phyloP scores from a whole-genome alignment of 2,113 vertebrate genomes.

The Amazona vittata region DNA sequence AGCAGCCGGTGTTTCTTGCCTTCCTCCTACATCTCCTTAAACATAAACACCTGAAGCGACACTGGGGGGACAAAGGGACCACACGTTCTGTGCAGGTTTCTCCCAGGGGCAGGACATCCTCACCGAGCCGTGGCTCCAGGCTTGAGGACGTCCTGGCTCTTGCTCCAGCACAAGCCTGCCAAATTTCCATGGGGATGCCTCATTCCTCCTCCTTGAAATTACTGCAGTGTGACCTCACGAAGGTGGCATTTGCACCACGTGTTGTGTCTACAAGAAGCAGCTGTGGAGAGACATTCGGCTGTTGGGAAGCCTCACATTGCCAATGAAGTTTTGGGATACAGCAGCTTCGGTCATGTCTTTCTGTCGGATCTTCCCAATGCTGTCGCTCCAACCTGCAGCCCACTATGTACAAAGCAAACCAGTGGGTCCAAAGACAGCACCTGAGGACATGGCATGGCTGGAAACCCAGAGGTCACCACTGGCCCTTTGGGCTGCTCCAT shows the following conservation, averaged over 20 bases:
- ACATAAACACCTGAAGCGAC: neutral
- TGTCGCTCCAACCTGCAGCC: neutral
- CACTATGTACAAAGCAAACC: neutral
- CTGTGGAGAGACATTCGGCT: fast-evolving
- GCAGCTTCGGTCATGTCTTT: fast-evolving
- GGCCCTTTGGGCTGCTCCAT: neutral
- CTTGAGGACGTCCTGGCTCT: neutral
- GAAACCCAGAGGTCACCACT: neutral
- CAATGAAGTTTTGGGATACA: neutral
- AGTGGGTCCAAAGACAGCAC: neutral
- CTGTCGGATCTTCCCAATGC: neutral
- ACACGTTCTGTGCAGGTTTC: neutral
- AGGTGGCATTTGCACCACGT: neutral
- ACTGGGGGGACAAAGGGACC: fast-evolving
- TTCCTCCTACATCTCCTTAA: neutral
- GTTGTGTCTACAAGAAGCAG: neutral
- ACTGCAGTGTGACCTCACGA: neutral
- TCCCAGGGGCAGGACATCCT: neutral
- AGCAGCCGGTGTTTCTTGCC: neutral
- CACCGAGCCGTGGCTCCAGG: fast-evolving
- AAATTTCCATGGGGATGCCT: neutral
- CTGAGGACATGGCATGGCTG: neutral
- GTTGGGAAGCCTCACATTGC: fast-evolving
- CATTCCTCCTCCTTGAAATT: neutral
- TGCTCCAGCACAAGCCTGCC: neutral